Base-by-base conservation (phyloP, 2,888 invertebrate genomes). In the Physocephala rufipes region DNA sequence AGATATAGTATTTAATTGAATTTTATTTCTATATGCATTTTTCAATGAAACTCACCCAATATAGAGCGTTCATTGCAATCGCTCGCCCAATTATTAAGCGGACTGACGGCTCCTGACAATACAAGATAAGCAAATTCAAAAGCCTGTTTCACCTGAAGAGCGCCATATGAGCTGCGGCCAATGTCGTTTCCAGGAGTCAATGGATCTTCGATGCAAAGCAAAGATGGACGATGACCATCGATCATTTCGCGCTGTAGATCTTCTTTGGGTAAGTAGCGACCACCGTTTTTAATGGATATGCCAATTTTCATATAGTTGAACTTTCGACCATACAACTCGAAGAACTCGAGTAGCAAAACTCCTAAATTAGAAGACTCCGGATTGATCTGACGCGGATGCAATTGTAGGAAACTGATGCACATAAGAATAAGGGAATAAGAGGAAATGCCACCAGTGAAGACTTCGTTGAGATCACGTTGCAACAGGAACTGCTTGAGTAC, bases 371-470 rank as follows among this genome's bases (percentile, higher is more conserved):
- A 88, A 76, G 81, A 83, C 78, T 90, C 89, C 53, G 90, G 89
- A 67, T 92, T 89, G 84, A 95, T 93, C 75, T 92, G 91, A 76
- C 96, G 89, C 73, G 95, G 95, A 88, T 97, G 97, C 83, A 96
- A 88, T 89, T 96, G 91, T 77, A 99, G 90, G 88, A 99, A 99
- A 89, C 96, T 97, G 87, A 99, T 96, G 85, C 96, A 95, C 94
- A 99, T 96, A 78, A 99, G 91, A 86, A 99, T 98, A 79, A 99
- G 91, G 84, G 97, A 96, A 89, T 99, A 99, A 74, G 98, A 99
- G 79, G 97, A 97, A 87, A 99, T 97, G 86, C 99, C 99, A 76
- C 99, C 86, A 76, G 97, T 98, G 89, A 98, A 99, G 82, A 99
- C 99, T 90, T 99, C 99, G 88, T 99, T 99, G 83, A 99, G 91